Base-by-base conservation (phyloP, 2,797 vertebrate species). In the Botia almorhae region DNA sequence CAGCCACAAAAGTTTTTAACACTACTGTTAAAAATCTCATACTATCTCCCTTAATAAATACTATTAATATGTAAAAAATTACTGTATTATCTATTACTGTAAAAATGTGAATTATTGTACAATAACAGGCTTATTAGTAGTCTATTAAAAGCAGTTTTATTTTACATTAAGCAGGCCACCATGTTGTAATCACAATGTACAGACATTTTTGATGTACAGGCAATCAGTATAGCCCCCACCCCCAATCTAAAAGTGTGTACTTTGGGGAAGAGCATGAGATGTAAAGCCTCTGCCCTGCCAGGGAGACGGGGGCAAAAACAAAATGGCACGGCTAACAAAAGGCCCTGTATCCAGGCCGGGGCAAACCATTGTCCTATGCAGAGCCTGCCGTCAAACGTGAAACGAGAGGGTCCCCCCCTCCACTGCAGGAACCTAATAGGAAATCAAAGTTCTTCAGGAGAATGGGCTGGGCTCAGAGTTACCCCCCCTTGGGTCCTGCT, bases 401-500 rank as follows among this genome's bases (percentile, higher is more conserved):
- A 94, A 95, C 93, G 94, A 92, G 76, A 21, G 43, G 79, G 83
- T 82, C 77, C 80, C 33, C 33, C 84, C 85, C 86, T 83, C 85
- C 61, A 72, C 88, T 96, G 93, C 93, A 93, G 98, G 96, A 99
- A 99, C 97, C 97, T 95, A 99, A 99, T 99, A 97, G 97, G 87
- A 93, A 99, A 98, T 99, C 98, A 99, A 99, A 99, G 98, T 97
- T 98, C 84, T 90, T 88, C 87, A 88, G 91, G 95, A 98, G 97
- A 99, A 99, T 97, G 96, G 97, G 88, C 89, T 86, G 89, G 95
- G 96, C 96, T 98, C 95, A 97, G 94, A 94, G 92, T 98, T 93
- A 97, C 97, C 94, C 91, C 99, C 98, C 97, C 98, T 91, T 96
- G 98, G 96, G 97, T 91, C 95, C 89, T 74, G 96, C 95, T 99